Percentiles rank a stretch among this genome's conserved stretches.
phyloP scores from a whole-genome alignment of 1,140 invertebrate species.

The Cotesia vestalis region DNA sequence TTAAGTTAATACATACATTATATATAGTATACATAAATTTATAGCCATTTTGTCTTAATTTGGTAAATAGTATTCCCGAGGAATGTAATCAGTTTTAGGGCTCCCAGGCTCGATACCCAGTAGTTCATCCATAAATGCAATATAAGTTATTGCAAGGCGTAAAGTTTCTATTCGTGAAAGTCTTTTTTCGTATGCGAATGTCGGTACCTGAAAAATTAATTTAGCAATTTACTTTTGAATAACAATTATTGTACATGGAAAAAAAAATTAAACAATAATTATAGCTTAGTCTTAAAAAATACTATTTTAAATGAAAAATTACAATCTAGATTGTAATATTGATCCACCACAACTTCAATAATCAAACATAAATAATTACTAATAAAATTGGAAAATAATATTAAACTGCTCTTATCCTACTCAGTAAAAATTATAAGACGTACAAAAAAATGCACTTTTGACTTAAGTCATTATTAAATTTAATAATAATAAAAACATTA shows the following conservation, averaged over 20 bases:
- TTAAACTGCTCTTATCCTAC: too few relatives aligned
- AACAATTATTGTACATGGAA: not conserved
- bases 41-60: slow-evolving; percentile 47
- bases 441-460: too few relatives aligned
- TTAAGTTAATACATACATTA: too few relatives aligned
- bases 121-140: slow-evolving; percentile 95
- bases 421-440: too few relatives aligned
- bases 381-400: too few relatives aligned
- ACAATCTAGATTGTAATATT: too few relatives aligned
- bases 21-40: not conserved
- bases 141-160: slow-evolving; percentile 96
- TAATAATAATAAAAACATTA: too few relatives aligned
- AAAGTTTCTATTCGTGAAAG: slow-evolving; percentile 98
- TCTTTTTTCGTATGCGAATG: slow-evolving; percentile 98
- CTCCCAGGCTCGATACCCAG: slow-evolving; percentile 66
- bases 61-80: slow-evolving; percentile 64
- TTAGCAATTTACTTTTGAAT: not conserved
- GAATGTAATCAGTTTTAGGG: slow-evolving; percentile 62
- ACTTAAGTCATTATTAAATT: too few relatives aligned
- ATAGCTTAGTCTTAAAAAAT: too few relatives aligned
- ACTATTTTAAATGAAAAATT: too few relatives aligned
- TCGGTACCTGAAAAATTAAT: slow-evolving; percentile 78
- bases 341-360: too few relatives aligned
- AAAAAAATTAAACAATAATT: not conserved
- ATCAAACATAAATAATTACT: too few relatives aligned